Evolutionary conservation across 2,113 vertebrate species (phyloP), one percentile per base, ranked within the genome.

Genomic region (Otocyon megalotis): DNA sequence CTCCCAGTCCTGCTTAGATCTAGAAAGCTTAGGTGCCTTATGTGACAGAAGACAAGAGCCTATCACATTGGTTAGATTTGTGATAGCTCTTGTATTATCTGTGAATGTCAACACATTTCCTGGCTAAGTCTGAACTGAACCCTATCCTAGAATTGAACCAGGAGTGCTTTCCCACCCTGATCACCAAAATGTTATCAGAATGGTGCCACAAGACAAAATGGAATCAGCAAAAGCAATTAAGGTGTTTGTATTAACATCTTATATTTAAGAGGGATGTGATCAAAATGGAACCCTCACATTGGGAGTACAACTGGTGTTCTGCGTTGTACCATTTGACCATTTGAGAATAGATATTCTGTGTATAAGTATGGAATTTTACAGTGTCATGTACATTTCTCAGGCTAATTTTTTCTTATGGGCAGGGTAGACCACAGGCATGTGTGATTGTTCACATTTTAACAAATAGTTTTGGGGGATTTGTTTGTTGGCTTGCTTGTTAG

Each of bases 281-380:
- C 54, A 82, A 96, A 96, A 81, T 3, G 24, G n/a, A 30, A 86
- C 9, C n/a, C 8, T 86, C 43, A 37, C 2, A 8, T 17, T 85
- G 43, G 3, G 53, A 53, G 11, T 54, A 56, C n/a, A 76, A 37
- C 50, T 50, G 11, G 58, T 15, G 17, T 50, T 72, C 35, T 54
- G 37, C 10, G 8, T 65, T 74, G 19, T 74, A 86, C 50, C 69
- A 93, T n/a, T 81, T 90, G 19, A 90, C 50, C 69, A 90, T n/a
- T 81, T 90, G 19, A 60, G 10, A 95, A 13, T 86, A 60, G 26
- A 56, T 43, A 58, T 58, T 96, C 10, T 72, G 14, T 22, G 5
- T 28, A 56, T 32, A 76, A 77, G 30, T 90, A n/a, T 77, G 20
- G n/a, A 37, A 48, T 93, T 87, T 95, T 48, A 76, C 11, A 95